Base-by-base conservation (phyloP, 2,888 invertebrate species). In the Pecten maximus region DNA sequence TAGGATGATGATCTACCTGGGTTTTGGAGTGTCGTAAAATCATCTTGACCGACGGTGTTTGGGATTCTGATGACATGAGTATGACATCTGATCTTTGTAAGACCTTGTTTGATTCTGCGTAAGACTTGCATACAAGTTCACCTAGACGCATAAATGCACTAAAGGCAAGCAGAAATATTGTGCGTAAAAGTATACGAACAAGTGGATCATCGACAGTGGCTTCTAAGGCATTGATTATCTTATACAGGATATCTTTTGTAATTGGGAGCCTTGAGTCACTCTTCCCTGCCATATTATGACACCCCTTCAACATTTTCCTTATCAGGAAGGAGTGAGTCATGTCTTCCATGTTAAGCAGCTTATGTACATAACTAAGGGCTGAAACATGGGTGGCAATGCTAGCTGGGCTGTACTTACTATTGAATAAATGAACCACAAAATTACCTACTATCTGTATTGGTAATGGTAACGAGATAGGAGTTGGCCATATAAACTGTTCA, bases 111-210 rank as follows among this genome's bases (percentile, higher is more conserved):
- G 86, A 16, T n/a, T 40, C n/a, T 40, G 44, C 28, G 23, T 54
- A 40, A 35, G 87, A n/a, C 8, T 54, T 88, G 2, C 86, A 40
- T 4, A 90, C 88, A 2, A 92, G 40, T 87, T 92, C 92, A 1
- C 92, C 92, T 35, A 91, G 28, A 39, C 92, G 87, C 23, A 91
- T 87, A 48, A 92, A 92, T 19, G 88, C 91, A 54, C 90, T 87
- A 87, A 92, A 92, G 3, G 90, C 88, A 19, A 89, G 10, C 6
- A 90, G 60, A 28, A 90, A 89, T 35, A 91, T 40, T 15, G 90
- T 50, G 40, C 87, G n/a, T 48, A 90, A 19, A 88, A 87, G 35
- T 40, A 54, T 90, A 23, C 44, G 23, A 23, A 40, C 54, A 2
- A n/a, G n/a, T 12, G 40, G 40, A 54, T 48, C 44, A 23, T n/a